These are phyloP conservation scores for Ailuropoda melanoleuca DNA, from an alignment of 2,113 vertebrate genomes.

Conservation along the genomic window DNA sequence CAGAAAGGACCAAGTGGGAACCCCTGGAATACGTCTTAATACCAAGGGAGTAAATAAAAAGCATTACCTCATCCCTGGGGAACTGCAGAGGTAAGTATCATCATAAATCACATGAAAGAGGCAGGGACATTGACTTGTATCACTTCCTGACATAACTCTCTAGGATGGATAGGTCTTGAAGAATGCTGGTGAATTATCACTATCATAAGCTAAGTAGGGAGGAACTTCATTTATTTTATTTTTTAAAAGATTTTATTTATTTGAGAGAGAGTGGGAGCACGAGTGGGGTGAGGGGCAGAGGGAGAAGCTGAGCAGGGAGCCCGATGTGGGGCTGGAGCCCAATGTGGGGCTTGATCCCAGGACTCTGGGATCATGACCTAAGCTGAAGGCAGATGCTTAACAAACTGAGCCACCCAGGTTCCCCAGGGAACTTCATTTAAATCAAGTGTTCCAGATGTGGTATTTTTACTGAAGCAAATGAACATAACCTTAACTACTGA, in stretches of 20 bases:
- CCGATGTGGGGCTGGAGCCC: neutral
- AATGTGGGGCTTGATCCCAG: neutral
- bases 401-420: neutral
- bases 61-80: neutral
- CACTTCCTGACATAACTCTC: neutral
- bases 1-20: conserved; percentile 1
- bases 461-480: neutral
- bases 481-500: neutral
- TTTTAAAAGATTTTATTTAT: neutral
- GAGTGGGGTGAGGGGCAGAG: neutral
- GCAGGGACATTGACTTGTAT: neutral
- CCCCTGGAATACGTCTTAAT: neutral
- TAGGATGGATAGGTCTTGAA: neutral
- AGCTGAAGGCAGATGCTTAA: neutral
- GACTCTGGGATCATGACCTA: neutral
- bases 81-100: neutral
- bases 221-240: neutral
- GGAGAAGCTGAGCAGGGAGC: neutral
- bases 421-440: neutral
- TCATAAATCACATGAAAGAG: neutral
- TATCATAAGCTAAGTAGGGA: neutral
- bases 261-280: neutral
- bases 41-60: neutral
- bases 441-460: neutral
- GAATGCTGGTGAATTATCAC: neutral